Evolutionary conservation across 1,140 invertebrate genomes (phyloP).

Genomic region (Bombyx mori): ASM3026992v2 NC_085131.1:9573501-9574000

Average conservation of each 20-base stretch:
- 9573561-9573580: no score
- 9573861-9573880: not conserved
- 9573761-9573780: slow-evolving; percentile 34
- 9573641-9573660: slow-evolving; percentile 84
- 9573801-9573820: not conserved
- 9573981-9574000: no score
- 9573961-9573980: no score
- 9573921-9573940: no score
- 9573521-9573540: no score
- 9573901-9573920: no score
- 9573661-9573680: slow-evolving; percentile 84
- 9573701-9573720: slow-evolving; percentile 77
- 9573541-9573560: no score
- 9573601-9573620: slow-evolving; percentile 80
- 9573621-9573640: slow-evolving; percentile 92
- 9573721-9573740: slow-evolving; percentile 80
- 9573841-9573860: not conserved
- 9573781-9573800: not conserved
- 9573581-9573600: slow-evolving; percentile 71
- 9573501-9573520: no score
- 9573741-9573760: slow-evolving; percentile 76
- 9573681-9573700: slow-evolving; percentile 74
- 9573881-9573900: no score
- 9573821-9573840: not conserved
- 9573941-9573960: no score